Evolutionary conservation across 1,140 invertebrate genomes (phyloP), one percentile per base, ranked within the genome.

Genomic region (Neotoxoptera formosana): DNA sequence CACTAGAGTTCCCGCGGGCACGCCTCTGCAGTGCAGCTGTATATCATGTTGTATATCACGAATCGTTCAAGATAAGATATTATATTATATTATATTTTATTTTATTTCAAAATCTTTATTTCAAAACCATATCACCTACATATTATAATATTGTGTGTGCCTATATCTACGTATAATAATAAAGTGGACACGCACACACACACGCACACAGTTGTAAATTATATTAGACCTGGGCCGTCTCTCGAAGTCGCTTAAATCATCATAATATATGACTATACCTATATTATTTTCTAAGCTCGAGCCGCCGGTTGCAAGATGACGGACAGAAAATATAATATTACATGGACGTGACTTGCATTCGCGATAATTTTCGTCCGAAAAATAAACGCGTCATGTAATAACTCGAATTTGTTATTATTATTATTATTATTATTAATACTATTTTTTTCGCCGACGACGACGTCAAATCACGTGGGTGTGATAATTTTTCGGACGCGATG

Each of bases 281-380:
- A 30, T 87, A 89, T 53, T 60, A 36, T 60, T 90, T 41, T 60
- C 11, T 56, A 36, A 25, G 30, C 36, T 90, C 88, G 25, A n/a
- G n/a, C n/a, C 34, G 14, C 88, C 88, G 53, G 88, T 90, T 41
- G 88, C 88, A 60, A 90, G 51, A 90, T 90, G 88, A 90, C 88
- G 53, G 88, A 60, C 88, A 56, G 34, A 88, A 88, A n/a, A n/a
- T n/a, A 88, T 51, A 21, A 51, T 51, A 34, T 34, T 88, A 88
- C 30, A 88, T n/a, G n/a, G 20, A 41, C 87, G 45, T 88, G 87
- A 88, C 87, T 88, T 88, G 87, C 87, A 48, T 88, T 88, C n/a
- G 87, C 47, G 20, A 88, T 51, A 51, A 76, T 88, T 88, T 88
- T 88, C 47, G 20, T 88, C 47, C 48, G n/a, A 88, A 34, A 88